phyloP scores from a whole-genome alignment of 2,113 vertebrate genomes.

The Oncorhynchus mykiss region DNA sequence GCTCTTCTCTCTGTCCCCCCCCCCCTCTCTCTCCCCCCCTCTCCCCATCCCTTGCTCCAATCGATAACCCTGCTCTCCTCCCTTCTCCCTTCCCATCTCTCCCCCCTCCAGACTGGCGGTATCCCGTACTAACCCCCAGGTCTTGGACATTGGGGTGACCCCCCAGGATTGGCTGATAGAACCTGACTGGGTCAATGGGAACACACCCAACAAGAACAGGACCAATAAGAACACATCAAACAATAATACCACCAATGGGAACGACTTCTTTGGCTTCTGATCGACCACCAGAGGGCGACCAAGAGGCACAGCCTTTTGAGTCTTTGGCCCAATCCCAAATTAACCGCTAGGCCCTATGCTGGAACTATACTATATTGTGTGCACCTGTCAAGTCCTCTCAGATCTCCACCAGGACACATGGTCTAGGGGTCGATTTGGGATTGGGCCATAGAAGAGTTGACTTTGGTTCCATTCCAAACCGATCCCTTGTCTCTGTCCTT shows the following conservation, averaged over 20 bases:
- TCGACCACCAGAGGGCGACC: background rate
- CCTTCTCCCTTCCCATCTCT: too few relatives aligned
- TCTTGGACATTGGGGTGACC: slow-evolving; percentile 87
- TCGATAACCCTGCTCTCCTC: too few relatives aligned
- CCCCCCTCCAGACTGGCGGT: slow-evolving; percentile 79
- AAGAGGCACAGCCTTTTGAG: too few relatives aligned
- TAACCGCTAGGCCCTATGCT: background rate
- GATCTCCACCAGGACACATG: background rate
- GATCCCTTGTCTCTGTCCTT: too few relatives aligned
- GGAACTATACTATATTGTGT: too few relatives aligned
- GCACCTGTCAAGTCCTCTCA: too few relatives aligned
- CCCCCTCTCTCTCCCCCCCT: background rate
- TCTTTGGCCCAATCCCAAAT: background rate
- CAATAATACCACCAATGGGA: slow-evolving; percentile 23
- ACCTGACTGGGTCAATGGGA: slow-evolving; percentile 73
- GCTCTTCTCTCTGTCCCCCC: too few relatives aligned
- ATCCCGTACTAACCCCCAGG: slow-evolving; percentile 88
- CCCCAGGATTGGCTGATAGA: slow-evolving; percentile 77
- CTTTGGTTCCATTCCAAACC: too few relatives aligned
- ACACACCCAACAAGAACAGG: background rate
- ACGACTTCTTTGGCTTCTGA: slow-evolving; percentile 57
- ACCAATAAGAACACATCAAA: slow-evolving; percentile 9
- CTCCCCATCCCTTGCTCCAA: too few relatives aligned
- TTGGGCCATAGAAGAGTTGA: too few relatives aligned
- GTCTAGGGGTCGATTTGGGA: background rate